Conservation (phyloP, 1,140 invertebrate species). For the Drosophila kurseongensis region DNA sequence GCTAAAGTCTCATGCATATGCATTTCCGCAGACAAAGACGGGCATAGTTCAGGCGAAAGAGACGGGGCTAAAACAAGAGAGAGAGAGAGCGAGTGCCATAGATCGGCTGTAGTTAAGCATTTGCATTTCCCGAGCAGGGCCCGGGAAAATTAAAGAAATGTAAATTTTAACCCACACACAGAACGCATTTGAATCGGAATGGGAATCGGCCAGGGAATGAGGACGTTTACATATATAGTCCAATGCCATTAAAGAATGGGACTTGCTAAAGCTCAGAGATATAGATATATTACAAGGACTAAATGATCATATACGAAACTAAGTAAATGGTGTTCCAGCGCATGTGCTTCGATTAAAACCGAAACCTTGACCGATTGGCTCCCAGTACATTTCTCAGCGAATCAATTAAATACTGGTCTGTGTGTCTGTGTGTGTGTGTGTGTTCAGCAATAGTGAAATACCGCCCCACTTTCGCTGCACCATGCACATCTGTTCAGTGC, state of each 20-base stretch:
- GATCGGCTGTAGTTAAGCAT: conserved; percentile 19
- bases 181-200: not conserved
- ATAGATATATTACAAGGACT: no score
- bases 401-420: conserved; percentile 21
- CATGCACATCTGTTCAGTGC: not conserved
- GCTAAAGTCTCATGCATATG: conserved; percentile 70
- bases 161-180: conserved; percentile 21
- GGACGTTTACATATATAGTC: not conserved
- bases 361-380: conserved; percentile 6
- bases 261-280: no score
- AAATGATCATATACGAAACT: no score
- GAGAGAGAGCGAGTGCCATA: not conserved
- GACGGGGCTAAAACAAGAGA: not conserved
- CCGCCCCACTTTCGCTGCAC: conserved; percentile 4
- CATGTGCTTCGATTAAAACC: conserved; percentile 7
- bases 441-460: conserved; percentile 1
- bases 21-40: conserved; percentile 50
- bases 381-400: conserved; percentile 2
- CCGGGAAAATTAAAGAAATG: conserved; percentile 41
- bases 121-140: conserved; percentile 29
- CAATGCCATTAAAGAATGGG: not conserved
- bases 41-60: not conserved
- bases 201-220: not conserved
- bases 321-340: no score
- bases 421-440: conserved; percentile 2